phyloP scores from a whole-genome alignment of 35 echinoderm and acorn worm genomes.

The Heliocidaris erythrogramma region DNA sequence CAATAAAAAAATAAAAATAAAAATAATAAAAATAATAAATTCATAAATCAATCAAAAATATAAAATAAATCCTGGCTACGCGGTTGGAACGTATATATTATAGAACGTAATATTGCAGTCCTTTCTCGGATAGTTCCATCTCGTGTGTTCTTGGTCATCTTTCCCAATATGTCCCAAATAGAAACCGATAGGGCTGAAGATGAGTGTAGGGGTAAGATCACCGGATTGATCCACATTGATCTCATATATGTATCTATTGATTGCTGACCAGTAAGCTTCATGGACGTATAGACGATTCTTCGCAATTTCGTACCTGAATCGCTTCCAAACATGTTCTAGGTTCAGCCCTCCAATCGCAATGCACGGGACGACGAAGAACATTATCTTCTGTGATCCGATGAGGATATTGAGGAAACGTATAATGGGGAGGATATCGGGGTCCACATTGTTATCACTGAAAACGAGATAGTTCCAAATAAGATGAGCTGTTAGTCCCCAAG shows the following conservation, averaged over 20 bases:
- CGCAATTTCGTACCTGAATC: constrained; percentile 8
- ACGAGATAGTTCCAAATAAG: constrained; percentile 61
- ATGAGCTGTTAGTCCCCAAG: constrained; percentile 31
- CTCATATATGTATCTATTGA: not conserved
- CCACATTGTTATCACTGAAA: not conserved
- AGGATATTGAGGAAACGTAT: constrained; percentile 50
- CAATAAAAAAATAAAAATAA: too few species aligned
- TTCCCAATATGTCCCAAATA: constrained; percentile 34
- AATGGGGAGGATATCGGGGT: not conserved
- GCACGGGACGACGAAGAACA: too few species aligned
- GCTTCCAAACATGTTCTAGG: constrained; percentile 49
- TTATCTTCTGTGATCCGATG: not conserved
- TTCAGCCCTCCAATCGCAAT: not conserved
- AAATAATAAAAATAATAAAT: too few species aligned
- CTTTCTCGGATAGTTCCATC: not conserved
- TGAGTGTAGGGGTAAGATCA: constrained; percentile 45
- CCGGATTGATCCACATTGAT: not conserved
- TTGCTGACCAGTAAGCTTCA: constrained; percentile 22
- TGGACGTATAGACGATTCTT: not conserved
- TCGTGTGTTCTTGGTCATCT: not conserved
- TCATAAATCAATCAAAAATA: too few species aligned
- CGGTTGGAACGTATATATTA: not conserved
- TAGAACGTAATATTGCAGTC: not conserved
- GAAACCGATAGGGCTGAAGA: constrained; percentile 45
- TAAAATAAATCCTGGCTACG: too few species aligned